These are phyloP conservation scores for Mya arenaria DNA, from an alignment of 1,140 invertebrate genomes.

Conservation along the genomic window DNA sequence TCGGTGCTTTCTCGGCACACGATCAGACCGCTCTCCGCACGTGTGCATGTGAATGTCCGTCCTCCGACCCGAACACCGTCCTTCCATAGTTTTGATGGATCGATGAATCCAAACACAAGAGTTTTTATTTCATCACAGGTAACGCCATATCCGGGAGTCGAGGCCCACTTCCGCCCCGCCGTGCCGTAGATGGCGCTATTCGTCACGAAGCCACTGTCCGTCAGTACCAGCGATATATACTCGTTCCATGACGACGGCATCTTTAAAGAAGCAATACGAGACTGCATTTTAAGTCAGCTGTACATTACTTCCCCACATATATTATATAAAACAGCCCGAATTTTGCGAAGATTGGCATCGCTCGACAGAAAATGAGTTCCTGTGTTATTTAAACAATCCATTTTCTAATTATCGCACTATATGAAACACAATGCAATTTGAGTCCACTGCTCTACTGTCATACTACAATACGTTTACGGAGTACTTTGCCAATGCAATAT, in stretches of 20 bases:
- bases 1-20: conserved; percentile 64
- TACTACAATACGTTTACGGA: too few relatives aligned
- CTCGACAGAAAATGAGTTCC: too few relatives aligned
- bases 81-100: conserved; percentile 59
- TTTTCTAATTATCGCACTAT: too few relatives aligned
- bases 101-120: conserved; percentile 62
- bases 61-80: conserved; percentile 60
- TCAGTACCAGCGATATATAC: conserved; percentile 67
- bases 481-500: too few relatives aligned
- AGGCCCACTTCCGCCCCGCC: conserved; percentile 63
- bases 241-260: conserved; percentile 70
- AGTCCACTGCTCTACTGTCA: too few relatives aligned
- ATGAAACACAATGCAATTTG: too few relatives aligned
- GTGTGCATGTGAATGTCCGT: conserved; percentile 65
- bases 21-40: conserved; percentile 62
- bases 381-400: too few relatives aligned
- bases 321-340: too few relatives aligned
- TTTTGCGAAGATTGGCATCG: too few relatives aligned
- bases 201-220: conserved; percentile 67
- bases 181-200: conserved; percentile 65
- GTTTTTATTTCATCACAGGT: conserved; percentile 52
- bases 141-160: conserved; percentile 59
- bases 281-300: too few relatives aligned
- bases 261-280: conserved; percentile 61
- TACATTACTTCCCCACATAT: too few relatives aligned